Evolutionary conservation across 2,113 vertebrate genomes (phyloP), one percentile per base, ranked within the genome.

Genomic region (Accipiter cooperii): DNA sequence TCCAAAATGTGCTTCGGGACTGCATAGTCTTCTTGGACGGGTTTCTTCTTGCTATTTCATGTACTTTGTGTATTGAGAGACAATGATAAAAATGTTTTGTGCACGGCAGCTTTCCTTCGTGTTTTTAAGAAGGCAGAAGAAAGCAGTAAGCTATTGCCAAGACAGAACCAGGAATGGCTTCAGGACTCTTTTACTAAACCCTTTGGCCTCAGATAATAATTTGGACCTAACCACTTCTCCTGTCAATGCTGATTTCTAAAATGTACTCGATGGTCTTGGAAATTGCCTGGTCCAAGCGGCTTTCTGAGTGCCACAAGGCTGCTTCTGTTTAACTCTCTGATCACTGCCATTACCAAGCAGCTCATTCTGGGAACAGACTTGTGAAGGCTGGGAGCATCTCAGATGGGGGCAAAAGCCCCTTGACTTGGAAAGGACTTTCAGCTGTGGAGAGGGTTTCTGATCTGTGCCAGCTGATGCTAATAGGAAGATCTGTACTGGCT

Each of bases 41-140:
- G 10, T 87, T 95, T 73, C n/a, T 89, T 89, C 47, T 90, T 95
- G 70, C 82, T 94, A 46, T 44, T 61, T 94, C 91, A 92, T 57
- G 47, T 95, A 73, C 60, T 87, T 65, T 14, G 51, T 12, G 57
- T 84, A 84, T 49, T 64, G 58, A 90, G 63, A 95, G 29, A 90
- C 57, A 68, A 68, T 8, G 7, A 84, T 66, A 91, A 80, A 70
- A 87, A 42, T 17, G 38, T 64, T 86, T 86, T 55, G 16, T 60
- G 33, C 0, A 0, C 54, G 75, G 86, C 70, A 81, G 57, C 31
- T 92, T 95, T 86, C 44, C 36, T 87, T 25, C 3, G 2, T 31
- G 15, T n/a, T 94, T 94, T 61, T 76, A 58, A 73, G 84, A 55
- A 26, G 24, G 26, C n/a, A 80, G 65, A 73, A 55, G 47, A 65